Evolutionary conservation across 2,113 vertebrate species (phyloP).

Genomic region (Podarcis raffonei): DNA sequence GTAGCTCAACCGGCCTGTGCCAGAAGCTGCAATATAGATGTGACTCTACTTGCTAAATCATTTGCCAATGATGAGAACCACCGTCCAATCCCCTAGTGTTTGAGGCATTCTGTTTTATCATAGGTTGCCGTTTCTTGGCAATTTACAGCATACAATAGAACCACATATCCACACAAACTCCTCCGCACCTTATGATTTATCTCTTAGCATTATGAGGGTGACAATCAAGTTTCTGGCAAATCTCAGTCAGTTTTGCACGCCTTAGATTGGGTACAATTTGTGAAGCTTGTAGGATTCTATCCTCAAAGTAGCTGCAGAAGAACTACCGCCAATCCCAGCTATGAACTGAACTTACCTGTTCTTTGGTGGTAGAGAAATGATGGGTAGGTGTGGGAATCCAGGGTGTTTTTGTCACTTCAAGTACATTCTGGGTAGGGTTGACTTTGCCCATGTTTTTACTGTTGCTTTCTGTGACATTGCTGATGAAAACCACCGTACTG

Average conservation of each 20-base stretch:
- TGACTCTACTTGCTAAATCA: not conserved
- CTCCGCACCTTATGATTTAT: not conserved
- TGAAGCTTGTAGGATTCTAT: conserved; percentile 34
- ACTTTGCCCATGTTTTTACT: conserved; percentile 48
- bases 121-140: not conserved
- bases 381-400: conserved; percentile 49
- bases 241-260: not conserved
- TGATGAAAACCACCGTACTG: conserved; percentile 54
- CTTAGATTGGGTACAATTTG: not conserved
- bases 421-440: conserved; percentile 27
- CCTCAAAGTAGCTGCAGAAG: conserved; percentile 40
- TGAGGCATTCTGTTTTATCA: not conserved
- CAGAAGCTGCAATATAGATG: not conserved
- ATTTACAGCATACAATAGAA: not conserved
- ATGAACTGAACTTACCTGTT: conserved; percentile 71
- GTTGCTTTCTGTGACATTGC: conserved; percentile 46
- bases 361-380: conserved; percentile 60
- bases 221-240: not conserved
- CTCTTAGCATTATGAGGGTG: not conserved
- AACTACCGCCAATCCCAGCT: conserved; percentile 55
- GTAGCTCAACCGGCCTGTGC: not conserved
- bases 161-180: not conserved
- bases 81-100: not conserved
- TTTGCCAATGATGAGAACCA: not conserved
- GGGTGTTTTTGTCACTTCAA: conserved; percentile 51